Percentiles rank a stretch among this genome's conserved stretches.
Conservation (phyloP, 2,797 vertebrate genomes). For the Danio aesculapii region DNA sequence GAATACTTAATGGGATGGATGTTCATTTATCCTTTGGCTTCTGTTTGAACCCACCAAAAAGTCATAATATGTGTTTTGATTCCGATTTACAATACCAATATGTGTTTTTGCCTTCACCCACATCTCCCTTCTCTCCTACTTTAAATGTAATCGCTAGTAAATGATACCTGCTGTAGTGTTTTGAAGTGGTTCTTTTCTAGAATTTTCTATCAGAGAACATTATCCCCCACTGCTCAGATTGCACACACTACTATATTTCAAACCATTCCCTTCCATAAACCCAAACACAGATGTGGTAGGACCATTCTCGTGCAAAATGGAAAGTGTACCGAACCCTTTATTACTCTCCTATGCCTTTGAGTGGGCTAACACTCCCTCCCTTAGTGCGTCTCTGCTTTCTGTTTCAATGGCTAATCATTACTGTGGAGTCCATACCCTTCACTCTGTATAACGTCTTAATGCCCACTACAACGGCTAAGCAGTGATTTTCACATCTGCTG, state of each 20-base stretch:
- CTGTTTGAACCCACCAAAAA: slow-evolving; percentile 48
- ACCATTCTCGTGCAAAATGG: slow-evolving; percentile 27
- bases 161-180: slow-evolving; percentile 27
- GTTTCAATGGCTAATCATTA: slow-evolving; percentile 63
- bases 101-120: slow-evolving; percentile 1
- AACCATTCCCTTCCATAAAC: slow-evolving; percentile 28
- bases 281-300: not conserved
- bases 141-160: slow-evolving; percentile 40
- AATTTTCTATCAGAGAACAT: slow-evolving; percentile 43
- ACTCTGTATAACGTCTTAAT: slow-evolving; percentile 49
- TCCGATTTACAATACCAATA: slow-evolving; percentile 13
- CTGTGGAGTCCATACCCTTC: slow-evolving; percentile 54
- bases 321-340: slow-evolving; percentile 47
- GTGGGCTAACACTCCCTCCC: slow-evolving; percentile 26
- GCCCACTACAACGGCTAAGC: slow-evolving; percentile 44
- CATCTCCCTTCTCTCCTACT: slow-evolving; percentile 6
- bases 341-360: slow-evolving; percentile 51
- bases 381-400: slow-evolving; percentile 52
- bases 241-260: slow-evolving; percentile 39
- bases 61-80: slow-evolving; percentile 22
- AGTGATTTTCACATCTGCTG: slow-evolving; percentile 60
- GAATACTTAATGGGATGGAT: slow-evolving; percentile 66
- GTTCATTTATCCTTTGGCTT: slow-evolving; percentile 71
- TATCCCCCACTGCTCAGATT: slow-evolving; percentile 51
- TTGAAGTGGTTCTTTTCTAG: slow-evolving; percentile 45